Base-by-base conservation (phyloP, 2,888 invertebrate species). In the Callinectes sapidus region DNA sequence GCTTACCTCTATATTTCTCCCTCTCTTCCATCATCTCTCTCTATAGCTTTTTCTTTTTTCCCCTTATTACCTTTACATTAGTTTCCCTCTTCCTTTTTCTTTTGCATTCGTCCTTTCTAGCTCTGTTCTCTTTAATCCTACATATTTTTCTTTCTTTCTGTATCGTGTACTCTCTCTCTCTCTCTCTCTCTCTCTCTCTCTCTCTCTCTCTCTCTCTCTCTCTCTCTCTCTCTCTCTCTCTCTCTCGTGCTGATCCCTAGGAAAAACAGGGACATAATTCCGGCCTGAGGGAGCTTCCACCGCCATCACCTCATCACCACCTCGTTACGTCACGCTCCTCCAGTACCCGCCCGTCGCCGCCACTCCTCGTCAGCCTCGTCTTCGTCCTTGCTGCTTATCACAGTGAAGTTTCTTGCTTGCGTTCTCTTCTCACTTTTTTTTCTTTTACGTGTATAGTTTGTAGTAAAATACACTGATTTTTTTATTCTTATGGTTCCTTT, bases 221-320 rank as follows among this genome's bases (percentile, higher is more conserved):
- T 28, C 28, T 28, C 71, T 39, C 23, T 35, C 66, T 66, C 35
- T 23, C 16, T 6, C 2, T 66, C 71, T 18, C 16, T 18, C 13
- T 23, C 23, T 48, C 48, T 48, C 48, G 48, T 61, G 23, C 61
- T 5, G 61, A 23, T 18, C 86, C 86, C 13, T 85, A 35, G 35
- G 85, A 85, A 18, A 85, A 85, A 85, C 32, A 85, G 85, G 32
- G 61, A 61, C 61, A 61, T 61, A 61, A 61, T 61, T 61, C 23
- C 61, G 61, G 61, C 23, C 61, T 61, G 23, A 61, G 61, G 23
- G 61, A 61, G 61, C 23, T 23, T 61, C 61, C 61, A 3, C 61
- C 23, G 61, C 61, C 61, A 61, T 61, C 61, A 61, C 61, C 61
- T 61, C 61, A 61, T 61, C 61, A 61, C 61, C 61, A 61, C 61